Conservation (phyloP, 2,888 invertebrate genomes). For the Synanthedon myopaeformis region DNA sequence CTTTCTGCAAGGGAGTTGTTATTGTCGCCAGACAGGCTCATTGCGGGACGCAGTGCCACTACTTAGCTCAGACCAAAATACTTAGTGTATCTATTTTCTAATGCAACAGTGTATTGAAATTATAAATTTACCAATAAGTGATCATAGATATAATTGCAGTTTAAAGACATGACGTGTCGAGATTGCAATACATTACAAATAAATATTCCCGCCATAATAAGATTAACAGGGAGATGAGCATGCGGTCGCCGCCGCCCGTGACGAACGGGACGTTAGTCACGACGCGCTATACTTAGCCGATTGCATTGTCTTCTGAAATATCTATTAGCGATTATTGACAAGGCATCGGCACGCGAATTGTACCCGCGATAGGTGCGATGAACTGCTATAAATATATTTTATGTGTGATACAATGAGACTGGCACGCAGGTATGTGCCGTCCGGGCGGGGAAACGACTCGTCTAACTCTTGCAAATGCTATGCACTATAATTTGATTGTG, state of each 20-base stretch:
- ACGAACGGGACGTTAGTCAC: constrained; percentile 62
- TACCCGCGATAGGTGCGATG: constrained; percentile 63
- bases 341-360: constrained; percentile 68
- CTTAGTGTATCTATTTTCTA: no score
- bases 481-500: no score
- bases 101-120: no score
- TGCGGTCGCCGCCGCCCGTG: constrained; percentile 29
- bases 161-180: constrained; percentile 28
- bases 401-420: constrained; percentile 43
- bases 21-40: no score
- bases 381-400: constrained; percentile 67
- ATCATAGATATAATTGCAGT: not conserved
- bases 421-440: constrained; percentile 35
- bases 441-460: constrained; percentile 1
- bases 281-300: constrained; percentile 58
- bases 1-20: no score
- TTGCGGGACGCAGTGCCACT: no score
- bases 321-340: constrained; percentile 71
- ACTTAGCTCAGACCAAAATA: no score
- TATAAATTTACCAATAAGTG: no score
- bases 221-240: constrained; percentile 53
- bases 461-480: not conserved
- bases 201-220: constrained; percentile 64
- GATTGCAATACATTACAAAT: constrained; percentile 49
- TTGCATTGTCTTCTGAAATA: constrained; percentile 70